Base-by-base conservation (phyloP, 2,888 invertebrate genomes). In the Amblyjoppa proteus region DNA sequence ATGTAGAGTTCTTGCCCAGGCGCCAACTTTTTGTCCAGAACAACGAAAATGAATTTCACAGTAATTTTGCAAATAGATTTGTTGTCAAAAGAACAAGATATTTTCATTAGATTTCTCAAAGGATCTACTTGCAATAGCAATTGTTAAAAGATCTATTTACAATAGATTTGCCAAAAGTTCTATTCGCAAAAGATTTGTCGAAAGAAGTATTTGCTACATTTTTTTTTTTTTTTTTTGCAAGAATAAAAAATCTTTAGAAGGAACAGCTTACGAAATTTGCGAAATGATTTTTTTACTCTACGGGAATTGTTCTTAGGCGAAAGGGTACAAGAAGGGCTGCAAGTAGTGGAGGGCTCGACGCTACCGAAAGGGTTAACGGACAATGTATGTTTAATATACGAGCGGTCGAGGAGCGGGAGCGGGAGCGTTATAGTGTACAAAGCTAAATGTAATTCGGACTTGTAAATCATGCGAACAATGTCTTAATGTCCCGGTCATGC, bases 381-480 rank as follows among this genome's bases (percentile, higher is more conserved):
- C 92, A 92, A 92, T 93, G 92, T 93, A 93, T 92, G 93, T 90
- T 92, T 93, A 93, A 94, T 94, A 94, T 93, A 94, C 91, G 93
- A 92, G 90, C 91, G 91, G 77, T 91, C 91, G 90, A 91, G 92
- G 51, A 51, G 69, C 70, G 28, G 77, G 69, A 16, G 28, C n/a
- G 7, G 41, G 49, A 34, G 61, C 7, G 28, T 61, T 49, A 51
- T 58, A 64, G 64, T 74, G 74, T 69, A 66, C 77, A 56, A 80
- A 78, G 73, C 80, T 94, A 93, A 93, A 94, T 93, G 92, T 93
- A 93, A 93, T 94, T 93, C 93, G 91, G 92, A 85, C 90, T 89
- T 93, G 93, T 94, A 94, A 94, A 94, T 94, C 94, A 94, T 92
- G 90, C 89, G 93, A 94, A 94, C 94, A 94, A 94, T 94, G 94